Evolutionary conservation across 2,888 invertebrate species (phyloP).

Genomic region (Anorthoa munda): DNA sequence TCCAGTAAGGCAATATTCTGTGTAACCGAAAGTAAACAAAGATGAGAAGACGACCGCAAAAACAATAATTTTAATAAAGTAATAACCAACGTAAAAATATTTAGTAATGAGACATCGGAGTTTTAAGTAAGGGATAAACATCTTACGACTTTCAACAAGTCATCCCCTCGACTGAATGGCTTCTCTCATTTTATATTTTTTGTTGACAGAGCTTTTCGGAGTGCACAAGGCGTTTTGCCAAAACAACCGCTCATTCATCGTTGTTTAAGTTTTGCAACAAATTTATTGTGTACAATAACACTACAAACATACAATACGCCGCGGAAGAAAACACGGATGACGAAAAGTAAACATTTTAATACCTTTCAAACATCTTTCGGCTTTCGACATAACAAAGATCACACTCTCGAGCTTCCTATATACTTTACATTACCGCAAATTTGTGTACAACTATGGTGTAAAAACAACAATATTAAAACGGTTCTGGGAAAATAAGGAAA

Average conservation of each 20-base stretch:
- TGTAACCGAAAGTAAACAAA: constrained; percentile 26
- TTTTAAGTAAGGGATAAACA: constrained; percentile 46
- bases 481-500: constrained; percentile 42
- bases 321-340: constrained; percentile 54
- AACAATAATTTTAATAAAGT: constrained; percentile 42
- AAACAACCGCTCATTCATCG: constrained; percentile 55
- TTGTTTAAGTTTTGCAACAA: constrained; percentile 62
- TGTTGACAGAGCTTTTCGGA: constrained; percentile 45
- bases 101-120: constrained; percentile 42
- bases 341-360: constrained; percentile 58
- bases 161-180: constrained; percentile 38
- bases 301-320: constrained; percentile 42
- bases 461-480: constrained; percentile 38
- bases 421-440: constrained; percentile 30
- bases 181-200: constrained; percentile 30
- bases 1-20: constrained; percentile 25
- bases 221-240: constrained; percentile 49
- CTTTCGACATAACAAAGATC: constrained; percentile 57
- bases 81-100: constrained; percentile 50
- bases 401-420: constrained; percentile 44
- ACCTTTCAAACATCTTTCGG: constrained; percentile 42
- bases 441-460: constrained; percentile 45
- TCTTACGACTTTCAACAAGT: constrained; percentile 50
- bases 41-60: constrained; percentile 8
- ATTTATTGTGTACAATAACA: constrained; percentile 54